Conservation (phyloP, 2,797 vertebrate genomes). For the Malurus leucopterus region DNA sequence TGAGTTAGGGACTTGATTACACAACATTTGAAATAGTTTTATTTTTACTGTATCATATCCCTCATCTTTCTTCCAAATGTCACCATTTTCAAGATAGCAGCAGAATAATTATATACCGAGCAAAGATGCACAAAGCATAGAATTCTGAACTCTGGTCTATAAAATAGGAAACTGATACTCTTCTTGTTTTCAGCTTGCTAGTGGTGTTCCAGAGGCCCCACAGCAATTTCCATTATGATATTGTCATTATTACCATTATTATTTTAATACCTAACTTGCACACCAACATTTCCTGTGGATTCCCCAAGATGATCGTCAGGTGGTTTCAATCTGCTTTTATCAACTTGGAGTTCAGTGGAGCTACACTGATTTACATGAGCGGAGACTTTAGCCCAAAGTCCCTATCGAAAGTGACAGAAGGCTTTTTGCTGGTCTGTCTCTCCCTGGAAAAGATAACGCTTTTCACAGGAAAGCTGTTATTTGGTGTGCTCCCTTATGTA, state of each 20-base stretch:
- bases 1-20: background rate
- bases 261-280: background rate
- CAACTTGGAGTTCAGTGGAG: background rate
- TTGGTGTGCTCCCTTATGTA: background rate
- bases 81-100: background rate
- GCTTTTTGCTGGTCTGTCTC: constrained; percentile 11
- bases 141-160: background rate
- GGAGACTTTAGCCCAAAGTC: background rate
- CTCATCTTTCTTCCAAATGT: background rate
- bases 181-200: background rate
- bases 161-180: background rate
- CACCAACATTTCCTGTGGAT: background rate
- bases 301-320: background rate
- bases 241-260: background rate
- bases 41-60: background rate
- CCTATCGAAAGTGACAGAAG: constrained; percentile 11
- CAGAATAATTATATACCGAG: background rate
- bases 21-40: background rate
- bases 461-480: constrained; percentile 36
- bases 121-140: background rate
- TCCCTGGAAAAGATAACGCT: background rate
- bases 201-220: background rate
- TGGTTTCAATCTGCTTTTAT: background rate
- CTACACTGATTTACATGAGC: background rate
- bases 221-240: background rate